These are phyloP conservation scores for Prosopocoilus inquinatus DNA, from an alignment of 2,888 invertebrate species.

Conservation along the genomic window DNA sequence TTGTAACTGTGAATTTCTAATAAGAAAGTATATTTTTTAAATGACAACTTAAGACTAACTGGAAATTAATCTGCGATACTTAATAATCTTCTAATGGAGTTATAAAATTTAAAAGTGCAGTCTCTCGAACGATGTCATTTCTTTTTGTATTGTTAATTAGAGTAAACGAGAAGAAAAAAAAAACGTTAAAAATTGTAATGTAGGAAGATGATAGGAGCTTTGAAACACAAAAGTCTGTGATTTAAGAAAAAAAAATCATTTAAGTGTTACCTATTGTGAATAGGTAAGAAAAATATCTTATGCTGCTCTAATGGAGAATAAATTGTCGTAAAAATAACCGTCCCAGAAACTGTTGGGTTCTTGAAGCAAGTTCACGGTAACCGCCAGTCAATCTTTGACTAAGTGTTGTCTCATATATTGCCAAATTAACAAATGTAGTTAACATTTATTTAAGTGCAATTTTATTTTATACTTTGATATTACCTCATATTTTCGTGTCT, in stretches of 20 bases:
- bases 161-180: not conserved
- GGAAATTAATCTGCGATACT: constrained; percentile 3
- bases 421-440: constrained; percentile 42
- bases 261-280: constrained; percentile 23
- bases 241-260: constrained; percentile 16
- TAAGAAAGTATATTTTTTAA: no score
- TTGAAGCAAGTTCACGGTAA: constrained; percentile 12
- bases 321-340: constrained; percentile 11
- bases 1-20: no score
- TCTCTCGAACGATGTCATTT: not conserved
- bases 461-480: constrained; percentile 43
- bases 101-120: not conserved
- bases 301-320: constrained; percentile 1
- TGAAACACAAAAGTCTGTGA: constrained; percentile 21
- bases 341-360: constrained; percentile 16
- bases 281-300: constrained; percentile 22
- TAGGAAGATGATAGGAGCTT: constrained; percentile 3
- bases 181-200: not conserved
- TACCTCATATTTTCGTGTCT: constrained; percentile 47
- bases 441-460: constrained; percentile 43
- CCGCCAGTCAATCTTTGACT: constrained; percentile 11
- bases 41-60: not conserved
- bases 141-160: not conserved
- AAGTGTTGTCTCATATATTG: constrained; percentile 29
- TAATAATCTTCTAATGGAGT: not conserved